Percentiles rank a stretch among this genome's conserved stretches.
Evolutionary conservation across 2,888 invertebrate genomes (phyloP).

Genomic region (Clivina fossor): DNA sequence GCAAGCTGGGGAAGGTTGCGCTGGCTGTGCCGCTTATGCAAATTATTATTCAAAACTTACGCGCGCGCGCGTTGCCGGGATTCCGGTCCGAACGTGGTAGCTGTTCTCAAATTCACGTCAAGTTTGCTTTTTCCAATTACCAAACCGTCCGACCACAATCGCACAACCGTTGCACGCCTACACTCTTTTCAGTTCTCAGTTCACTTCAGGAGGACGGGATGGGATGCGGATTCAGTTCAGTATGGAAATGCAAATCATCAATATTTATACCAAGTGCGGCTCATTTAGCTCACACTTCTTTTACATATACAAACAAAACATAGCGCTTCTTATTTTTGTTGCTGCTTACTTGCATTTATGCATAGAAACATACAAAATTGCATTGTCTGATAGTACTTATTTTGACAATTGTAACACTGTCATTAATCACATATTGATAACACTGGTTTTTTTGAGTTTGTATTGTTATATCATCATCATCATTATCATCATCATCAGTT

Average conservation of each 20-base stretch:
- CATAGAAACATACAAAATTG: too few relatives aligned
- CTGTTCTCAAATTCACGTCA: conserved; percentile 17
- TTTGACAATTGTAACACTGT: too few relatives aligned
- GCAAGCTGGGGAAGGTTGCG: conserved; percentile 28
- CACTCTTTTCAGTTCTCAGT: too few relatives aligned
- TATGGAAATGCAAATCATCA: conserved; percentile 34
- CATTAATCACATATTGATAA: too few relatives aligned
- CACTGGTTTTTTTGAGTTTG: too few relatives aligned
- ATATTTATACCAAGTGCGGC: conserved; percentile 30
- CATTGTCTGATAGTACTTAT: too few relatives aligned
- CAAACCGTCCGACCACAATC: too few relatives aligned
- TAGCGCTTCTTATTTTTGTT: too few relatives aligned
- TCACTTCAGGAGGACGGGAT: not conserved
- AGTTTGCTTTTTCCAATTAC: conserved; percentile 33
- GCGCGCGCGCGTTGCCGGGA: conserved; percentile 19
- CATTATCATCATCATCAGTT: too few relatives aligned
- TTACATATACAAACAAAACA: not conserved
- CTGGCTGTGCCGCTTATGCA: conserved; percentile 31
- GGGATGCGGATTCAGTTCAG: conserved; percentile 1
- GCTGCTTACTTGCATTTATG: too few relatives aligned
- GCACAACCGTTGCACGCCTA: conserved; percentile 6
- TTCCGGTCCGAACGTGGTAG: conserved; percentile 24
- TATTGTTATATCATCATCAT: too few relatives aligned
- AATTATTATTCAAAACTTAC: conserved; percentile 33
- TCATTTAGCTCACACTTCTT: conserved; percentile 22